Conservation (phyloP, 2,888 invertebrate genomes). For the Cantharis lateralis region DNA sequence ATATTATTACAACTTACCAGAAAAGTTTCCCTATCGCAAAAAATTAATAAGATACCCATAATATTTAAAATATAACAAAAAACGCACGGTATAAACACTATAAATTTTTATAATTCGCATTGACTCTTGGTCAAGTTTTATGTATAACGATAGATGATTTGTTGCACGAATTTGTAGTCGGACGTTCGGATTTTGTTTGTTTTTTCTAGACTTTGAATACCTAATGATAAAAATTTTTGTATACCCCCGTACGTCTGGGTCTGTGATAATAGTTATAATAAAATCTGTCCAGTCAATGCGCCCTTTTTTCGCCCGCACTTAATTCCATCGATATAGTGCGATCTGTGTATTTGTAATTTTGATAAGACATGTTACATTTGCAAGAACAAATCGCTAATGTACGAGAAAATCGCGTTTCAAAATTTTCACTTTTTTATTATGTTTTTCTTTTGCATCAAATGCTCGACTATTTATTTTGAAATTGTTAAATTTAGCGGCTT, state of each 20-base stretch:
- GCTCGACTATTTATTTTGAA: conserved; percentile 2
- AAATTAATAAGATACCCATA: conserved; percentile 27
- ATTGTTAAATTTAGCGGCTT: conserved; percentile 9
- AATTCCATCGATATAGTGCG: conserved; percentile 6
- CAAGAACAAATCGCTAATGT: conserved; percentile 36
- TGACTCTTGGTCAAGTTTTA: conserved; percentile 23
- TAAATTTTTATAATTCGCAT: conserved; percentile 23
- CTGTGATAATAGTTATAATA: conserved; percentile 40
- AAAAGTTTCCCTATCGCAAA: conserved; percentile 34
- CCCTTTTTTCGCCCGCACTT: conserved; percentile 41
- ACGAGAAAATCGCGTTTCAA: neutral
- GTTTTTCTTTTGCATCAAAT: conserved; percentile 14
- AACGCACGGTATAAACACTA: conserved; percentile 25
- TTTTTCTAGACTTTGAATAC: neutral
- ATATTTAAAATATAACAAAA: conserved; percentile 33
- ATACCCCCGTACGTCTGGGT: conserved; percentile 22
- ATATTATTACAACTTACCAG: conserved; percentile 47
- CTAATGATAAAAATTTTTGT: conserved; percentile 18
- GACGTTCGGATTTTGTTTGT: conserved; percentile 20
- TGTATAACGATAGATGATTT: conserved; percentile 15
- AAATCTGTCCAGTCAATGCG: conserved; percentile 45
- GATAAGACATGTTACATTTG: conserved; percentile 42
- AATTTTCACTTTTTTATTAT: neutral
- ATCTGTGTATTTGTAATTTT: conserved; percentile 37
- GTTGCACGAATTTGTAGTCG: conserved; percentile 23